Conservation (phyloP, 64 coral and sea anemone species). For the Dendrophyllia cribrosa region DNA sequence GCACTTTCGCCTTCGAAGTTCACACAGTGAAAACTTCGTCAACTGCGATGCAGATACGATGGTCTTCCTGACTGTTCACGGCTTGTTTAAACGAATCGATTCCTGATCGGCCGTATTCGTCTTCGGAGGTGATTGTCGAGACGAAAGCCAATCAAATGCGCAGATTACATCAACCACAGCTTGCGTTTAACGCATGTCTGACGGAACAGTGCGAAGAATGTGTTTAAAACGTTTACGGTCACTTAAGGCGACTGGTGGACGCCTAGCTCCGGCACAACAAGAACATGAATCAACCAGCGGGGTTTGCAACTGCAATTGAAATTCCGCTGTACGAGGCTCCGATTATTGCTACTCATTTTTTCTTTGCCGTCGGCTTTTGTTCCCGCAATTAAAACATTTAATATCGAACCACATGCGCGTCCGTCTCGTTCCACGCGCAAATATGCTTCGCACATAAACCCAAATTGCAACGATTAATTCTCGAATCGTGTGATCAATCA, state of each 20-base stretch:
- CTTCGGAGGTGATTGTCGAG: slow-evolving; percentile 63
- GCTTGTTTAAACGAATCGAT: slow-evolving; percentile 67
- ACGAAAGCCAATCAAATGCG: slow-evolving; percentile 74
- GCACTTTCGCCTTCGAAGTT: slow-evolving; percentile 46
- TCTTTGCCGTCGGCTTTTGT: slow-evolving; percentile 45
- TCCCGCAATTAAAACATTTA: neutral
- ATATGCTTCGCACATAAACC: slow-evolving; percentile 22
- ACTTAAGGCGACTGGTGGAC: slow-evolving; percentile 76
- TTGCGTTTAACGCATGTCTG: slow-evolving; percentile 72
- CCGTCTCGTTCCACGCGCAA: neutral
- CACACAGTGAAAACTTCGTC: slow-evolving; percentile 70
- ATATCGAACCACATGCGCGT: neutral
- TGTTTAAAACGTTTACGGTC: slow-evolving; percentile 67
- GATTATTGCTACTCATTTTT: slow-evolving; percentile 67
- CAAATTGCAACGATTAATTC: slow-evolving; percentile 41
- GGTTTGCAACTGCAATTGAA: slow-evolving; percentile 66
- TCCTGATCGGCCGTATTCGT: slow-evolving; percentile 77
- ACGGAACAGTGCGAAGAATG: slow-evolving; percentile 78
- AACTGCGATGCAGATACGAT: slow-evolving; percentile 54
- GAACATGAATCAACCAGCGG: slow-evolving; percentile 68
- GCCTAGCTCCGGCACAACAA: slow-evolving; percentile 86
- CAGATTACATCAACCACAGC: slow-evolving; percentile 64
- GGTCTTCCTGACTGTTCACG: slow-evolving; percentile 23
- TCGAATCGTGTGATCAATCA: slow-evolving; percentile 38
- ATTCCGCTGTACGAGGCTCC: slow-evolving; percentile 83